Evolutionary conservation across 2,888 invertebrate genomes (phyloP), one percentile per base, ranked within the genome.

Genomic region (Endotricha flammealis): DNA sequence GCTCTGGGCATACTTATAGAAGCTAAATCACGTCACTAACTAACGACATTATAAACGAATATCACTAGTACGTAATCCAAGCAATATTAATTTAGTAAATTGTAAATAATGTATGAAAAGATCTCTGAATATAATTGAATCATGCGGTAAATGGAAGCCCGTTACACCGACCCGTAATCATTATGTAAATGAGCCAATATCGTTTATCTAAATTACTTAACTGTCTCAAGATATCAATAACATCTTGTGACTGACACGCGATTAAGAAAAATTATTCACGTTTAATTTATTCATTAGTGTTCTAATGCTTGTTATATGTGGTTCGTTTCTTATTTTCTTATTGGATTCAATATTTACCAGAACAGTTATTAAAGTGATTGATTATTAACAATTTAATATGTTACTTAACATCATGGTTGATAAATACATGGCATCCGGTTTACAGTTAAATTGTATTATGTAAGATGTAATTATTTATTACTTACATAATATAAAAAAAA

Each of bases 31-130:
- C 49, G 20, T 14, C 13, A 56, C 54, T 61, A 61, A 56, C 54
- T 61, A 61, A 39, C 30, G 33, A 46, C 39, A 30, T 23, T 41
- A 50, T 50, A 59, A 67, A 55, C 45, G 51, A 53, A 79, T 85
- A 83, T 83, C 85, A 83, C 58, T 83, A 82, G 79, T 63, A 67
- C 60, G 68, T 81, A 82, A 79, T 60, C 46, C 63, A 82, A 86
- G 85, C 85, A 86, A 86, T 85, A 86, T 57, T 80, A 78, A 57
- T 42, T 52, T 69, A 72, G 55, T 50, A 40, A 59, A 62, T 52
- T 81, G 81, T 83, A 82, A 57, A 82, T 80, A 73, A 47, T 79
- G 71, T 75, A 74, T 58, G 69, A 66, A n/a, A 75, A 50, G 47
- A 48, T 63, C 46, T 66, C 64, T 67, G 59, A 54, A 64, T 70